Evolutionary conservation across 64 coral and sea anemone genomes (phyloP), one percentile per base, ranked within the genome.

Genomic region (Actinia equina): DNA sequence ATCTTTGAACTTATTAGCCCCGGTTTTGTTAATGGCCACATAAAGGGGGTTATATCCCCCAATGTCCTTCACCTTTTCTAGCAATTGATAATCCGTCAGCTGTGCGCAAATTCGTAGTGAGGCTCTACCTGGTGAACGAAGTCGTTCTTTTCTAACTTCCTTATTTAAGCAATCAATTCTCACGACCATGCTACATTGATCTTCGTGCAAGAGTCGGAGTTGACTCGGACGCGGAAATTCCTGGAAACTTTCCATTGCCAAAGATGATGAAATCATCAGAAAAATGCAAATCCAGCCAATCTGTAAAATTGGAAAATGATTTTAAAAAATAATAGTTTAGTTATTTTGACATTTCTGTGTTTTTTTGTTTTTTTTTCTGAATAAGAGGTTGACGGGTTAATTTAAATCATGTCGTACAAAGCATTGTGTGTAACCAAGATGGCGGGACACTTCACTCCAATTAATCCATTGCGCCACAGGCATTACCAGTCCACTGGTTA

Each of bases 1-100:
- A 18, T 86, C 85, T 16, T 26, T 43, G 64, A 92, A 92, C 9
- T 86, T 74, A 20, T 12, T 19, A 0, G 90, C 90, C 5, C 83
- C 77, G 17, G 19, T 19, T 71, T 15, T 17, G 79, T 87, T 92
- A 1, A 83, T n/a, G 42, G 90, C 90, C 60, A 92, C 78, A 23
- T 92, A 92, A 2, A 76, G 85, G 7, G 90, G 78, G 57, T 71
- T 58, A 17, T 69, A 92, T 2, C 77, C 85, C 4, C 90, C 85
- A 11, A 87, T 30, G 15, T 92, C 25, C 27, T 83, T 82, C 14
- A 92, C 26, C 74, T 52, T 92, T 25, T 18, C 51, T 15, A 83
- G n/a, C n/a, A 79, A 14, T 12, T 71, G 59, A 12, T 23, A 52
- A n/a, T 87, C 85, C 37, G 26, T 87, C 30, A 79, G 71, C 15